Percentiles rank a stretch among this genome's conserved stretches.
phyloP scores from a whole-genome alignment of 37 sponge, comb jelly and placozoan species.

The Bolinopsis microptera region DNA sequence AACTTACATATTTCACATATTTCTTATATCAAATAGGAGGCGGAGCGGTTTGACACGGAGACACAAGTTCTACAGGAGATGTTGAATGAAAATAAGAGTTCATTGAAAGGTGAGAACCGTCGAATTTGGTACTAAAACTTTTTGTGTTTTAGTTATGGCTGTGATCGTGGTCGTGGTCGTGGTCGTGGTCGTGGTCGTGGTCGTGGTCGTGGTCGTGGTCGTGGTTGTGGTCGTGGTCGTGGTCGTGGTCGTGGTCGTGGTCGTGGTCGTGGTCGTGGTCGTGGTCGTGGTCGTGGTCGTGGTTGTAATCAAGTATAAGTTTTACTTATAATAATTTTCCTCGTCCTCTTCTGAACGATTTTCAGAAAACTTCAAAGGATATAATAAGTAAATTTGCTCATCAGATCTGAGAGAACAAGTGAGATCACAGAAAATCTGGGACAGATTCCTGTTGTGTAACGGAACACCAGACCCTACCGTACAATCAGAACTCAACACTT shows the following conservation, averaged over 20 bases:
- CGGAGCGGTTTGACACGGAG: conserved; percentile 36
- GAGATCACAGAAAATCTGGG: conserved; percentile 71
- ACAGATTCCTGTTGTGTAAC: conserved; percentile 73
- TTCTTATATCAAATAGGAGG: too few species aligned
- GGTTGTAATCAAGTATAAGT: too few species aligned
- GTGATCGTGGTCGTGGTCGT: background rate
- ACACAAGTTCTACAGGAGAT: conserved; percentile 3
- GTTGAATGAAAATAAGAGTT: conserved; percentile 14
- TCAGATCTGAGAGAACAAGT: conserved; percentile 22
- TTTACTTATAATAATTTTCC: too few species aligned
- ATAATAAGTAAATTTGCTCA: too few species aligned
- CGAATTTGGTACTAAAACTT: background rate
- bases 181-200: background rate
- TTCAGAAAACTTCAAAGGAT: too few species aligned
- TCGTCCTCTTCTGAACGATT: too few species aligned
- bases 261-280: too few species aligned
- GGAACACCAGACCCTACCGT: conserved; percentile 71
- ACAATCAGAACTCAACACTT: conserved; percentile 77
- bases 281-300: too few species aligned
- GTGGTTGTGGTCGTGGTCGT: too few species aligned
- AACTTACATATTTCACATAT: too few species aligned
- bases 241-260: too few species aligned
- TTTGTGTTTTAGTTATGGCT: background rate
- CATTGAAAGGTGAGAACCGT: background rate
- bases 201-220: too few species aligned